Evolutionary conservation across 2,113 vertebrate species (phyloP), one percentile per base, ranked within the genome.

Genomic region (Neopipo cinnamomea): DNA sequence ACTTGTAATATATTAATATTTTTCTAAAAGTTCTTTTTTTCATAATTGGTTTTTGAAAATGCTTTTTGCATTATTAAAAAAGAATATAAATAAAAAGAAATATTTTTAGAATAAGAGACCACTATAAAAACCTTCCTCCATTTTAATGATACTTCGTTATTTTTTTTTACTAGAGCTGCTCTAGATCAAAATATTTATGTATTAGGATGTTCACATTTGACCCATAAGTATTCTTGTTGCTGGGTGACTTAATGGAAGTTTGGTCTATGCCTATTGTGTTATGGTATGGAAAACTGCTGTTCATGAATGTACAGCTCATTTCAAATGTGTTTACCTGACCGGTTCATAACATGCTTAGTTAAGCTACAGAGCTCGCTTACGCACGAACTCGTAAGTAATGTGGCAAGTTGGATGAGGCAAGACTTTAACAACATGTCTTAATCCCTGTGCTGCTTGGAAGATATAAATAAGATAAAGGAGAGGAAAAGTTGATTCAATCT

Each of bases 401-500:
- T 78, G 86, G 92, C 83, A 88, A 87, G 80, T 8, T 73, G 92
- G 88, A 74, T 96, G 90, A 93, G 58, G 93, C 93, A 97, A 95
- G 91, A 94, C 73, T 50, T 91, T 35, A 94, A 90, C 88, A 86
- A 77, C 25, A 19, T 19, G 18, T 93, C 88, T 89, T 88, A 95
- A 92, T 84, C 86, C 85, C 70, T 52, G 35, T 46, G 53, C 84
- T 85, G 76, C 81, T 80, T 87, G 35, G 52, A 65, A 95, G 89
- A 95, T 79, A 85, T n/a, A 91, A 95, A 17, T 68, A 65, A 81
- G 95, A 95, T 94, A 92, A 94, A 89, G 52, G 52, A 92, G 87
- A 92, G 74, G 92, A 96, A 91, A 87, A 95, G 91, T 41, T 94
- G 86, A 96, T 91, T 85, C 68, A 78, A 33, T 96, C 95, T 92